Conservation (phyloP, 2,888 invertebrate genomes). For the Pterostichus madidus region DNA sequence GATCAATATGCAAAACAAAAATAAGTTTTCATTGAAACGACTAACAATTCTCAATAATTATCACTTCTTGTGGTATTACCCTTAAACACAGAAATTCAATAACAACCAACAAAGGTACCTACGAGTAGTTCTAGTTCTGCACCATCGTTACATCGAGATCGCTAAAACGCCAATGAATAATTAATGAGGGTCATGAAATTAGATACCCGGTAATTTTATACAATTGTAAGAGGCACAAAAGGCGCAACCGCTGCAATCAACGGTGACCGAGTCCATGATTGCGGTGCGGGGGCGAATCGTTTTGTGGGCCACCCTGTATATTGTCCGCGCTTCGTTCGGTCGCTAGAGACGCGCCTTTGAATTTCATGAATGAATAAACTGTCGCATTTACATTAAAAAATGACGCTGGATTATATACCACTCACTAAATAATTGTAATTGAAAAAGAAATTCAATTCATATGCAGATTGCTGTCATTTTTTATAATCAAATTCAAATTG, state of each 20-base stretch:
- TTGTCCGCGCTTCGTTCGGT: not conserved
- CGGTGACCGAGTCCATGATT: conserved; percentile 47
- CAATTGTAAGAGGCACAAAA: conserved; percentile 63
- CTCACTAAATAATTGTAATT: conserved; percentile 63
- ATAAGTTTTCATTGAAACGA: too few species aligned
- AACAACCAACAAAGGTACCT: too few species aligned
- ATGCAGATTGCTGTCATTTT: conserved; percentile 62
- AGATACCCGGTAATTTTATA: conserved; percentile 62
- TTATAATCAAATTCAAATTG: conserved; percentile 53
- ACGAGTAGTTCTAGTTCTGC: too few species aligned
- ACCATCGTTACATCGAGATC: too few species aligned
- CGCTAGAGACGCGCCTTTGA: conserved; percentile 62
- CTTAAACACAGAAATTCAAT: too few species aligned
- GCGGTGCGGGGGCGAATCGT: conserved; percentile 3
- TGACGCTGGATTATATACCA: conserved; percentile 60
- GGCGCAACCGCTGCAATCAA: conserved; percentile 58
- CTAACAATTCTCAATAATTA: too few species aligned
- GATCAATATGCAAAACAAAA: too few species aligned
- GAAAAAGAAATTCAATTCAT: conserved; percentile 65
- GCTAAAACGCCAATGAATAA: conserved; percentile 50
- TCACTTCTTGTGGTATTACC: too few species aligned
- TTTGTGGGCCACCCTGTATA: conserved; percentile 10
- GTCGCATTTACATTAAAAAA: conserved; percentile 65
- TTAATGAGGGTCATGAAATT: conserved; percentile 58
- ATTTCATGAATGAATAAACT: conserved; percentile 66